Evolutionary conservation across 2,797 vertebrate species (phyloP).

Genomic region (Girardinus metallicus): DNA sequence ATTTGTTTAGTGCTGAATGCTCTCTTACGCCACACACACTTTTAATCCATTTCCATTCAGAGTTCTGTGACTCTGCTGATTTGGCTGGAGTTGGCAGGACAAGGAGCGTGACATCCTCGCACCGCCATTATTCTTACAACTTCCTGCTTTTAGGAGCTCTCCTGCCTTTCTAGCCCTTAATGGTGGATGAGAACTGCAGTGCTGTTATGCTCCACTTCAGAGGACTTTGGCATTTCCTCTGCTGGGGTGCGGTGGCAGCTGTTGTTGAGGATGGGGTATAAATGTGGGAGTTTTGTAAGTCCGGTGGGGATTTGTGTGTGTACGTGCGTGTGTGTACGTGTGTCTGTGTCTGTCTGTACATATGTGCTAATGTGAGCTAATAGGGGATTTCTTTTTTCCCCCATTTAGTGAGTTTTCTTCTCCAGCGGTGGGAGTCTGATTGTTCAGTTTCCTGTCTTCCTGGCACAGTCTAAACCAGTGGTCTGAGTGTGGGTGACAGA

Average conservation of each 20-base stretch:
- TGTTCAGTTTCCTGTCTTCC: slow-evolving; percentile 66
- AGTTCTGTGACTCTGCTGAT: slow-evolving; percentile 14
- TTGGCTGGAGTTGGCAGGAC: slow-evolving; percentile 37
- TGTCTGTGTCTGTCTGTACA: slow-evolving; percentile 3
- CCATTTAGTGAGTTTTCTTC: slow-evolving; percentile 54
- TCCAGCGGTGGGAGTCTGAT: slow-evolving; percentile 54
- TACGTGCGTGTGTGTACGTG: slow-evolving; percentile 16
- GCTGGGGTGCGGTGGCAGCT: slow-evolving; percentile 68
- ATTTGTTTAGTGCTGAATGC: background rate
- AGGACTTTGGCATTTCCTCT: slow-evolving; percentile 79
- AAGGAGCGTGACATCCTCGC: slow-evolving; percentile 58
- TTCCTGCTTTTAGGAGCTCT: slow-evolving; percentile 80
- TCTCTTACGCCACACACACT: background rate
- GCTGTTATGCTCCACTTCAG: slow-evolving; percentile 74
- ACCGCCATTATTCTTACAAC: slow-evolving; percentile 70
- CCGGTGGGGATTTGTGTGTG: slow-evolving; percentile 43
- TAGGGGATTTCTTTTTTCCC: slow-evolving; percentile 30
- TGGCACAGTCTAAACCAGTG: slow-evolving; percentile 56
- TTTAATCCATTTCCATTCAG: background rate
- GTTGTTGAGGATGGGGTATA: slow-evolving; percentile 62
- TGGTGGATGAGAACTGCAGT: slow-evolving; percentile 61
- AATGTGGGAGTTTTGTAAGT: slow-evolving; percentile 65
- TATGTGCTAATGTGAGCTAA: slow-evolving; percentile 26
- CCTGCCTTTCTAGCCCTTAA: slow-evolving; percentile 47
- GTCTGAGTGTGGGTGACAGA: slow-evolving; percentile 50